These are phyloP conservation scores for Coendou prehensilis DNA, from an alignment of 2,797 vertebrate genomes.

Conservation along the genomic window DNA sequence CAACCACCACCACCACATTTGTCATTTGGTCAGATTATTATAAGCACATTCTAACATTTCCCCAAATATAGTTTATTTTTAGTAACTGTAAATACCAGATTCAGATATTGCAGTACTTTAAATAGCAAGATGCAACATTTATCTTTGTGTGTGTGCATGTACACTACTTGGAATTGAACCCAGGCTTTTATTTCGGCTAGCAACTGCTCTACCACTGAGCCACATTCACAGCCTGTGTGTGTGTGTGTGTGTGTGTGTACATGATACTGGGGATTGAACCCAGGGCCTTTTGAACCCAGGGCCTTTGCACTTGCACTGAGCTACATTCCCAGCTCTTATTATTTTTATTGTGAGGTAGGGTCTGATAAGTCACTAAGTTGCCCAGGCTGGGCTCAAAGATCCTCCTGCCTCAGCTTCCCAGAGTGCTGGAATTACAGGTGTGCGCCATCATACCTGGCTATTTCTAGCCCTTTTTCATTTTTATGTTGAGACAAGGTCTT, in stretches of 20 bases:
- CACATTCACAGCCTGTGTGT: not conserved
- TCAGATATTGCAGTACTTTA: not conserved
- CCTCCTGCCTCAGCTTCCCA: not conserved
- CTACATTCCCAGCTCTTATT: not conserved
- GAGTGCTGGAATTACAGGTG: not conserved
- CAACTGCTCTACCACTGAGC: not conserved
- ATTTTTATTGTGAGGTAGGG: not conserved
- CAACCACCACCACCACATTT: not conserved
- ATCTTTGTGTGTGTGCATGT: not conserved
- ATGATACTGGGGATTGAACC: not conserved
- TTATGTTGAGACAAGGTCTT: not conserved
- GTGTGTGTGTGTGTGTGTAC: not conserved
- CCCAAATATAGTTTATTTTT: not conserved
- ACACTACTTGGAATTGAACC: not conserved
- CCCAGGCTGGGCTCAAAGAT: not conserved
- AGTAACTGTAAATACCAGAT: not conserved
- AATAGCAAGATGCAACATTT: slow-evolving; percentile 18
- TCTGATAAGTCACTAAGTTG: not conserved
- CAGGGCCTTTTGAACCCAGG: not conserved
- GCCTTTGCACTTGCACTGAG: not conserved
- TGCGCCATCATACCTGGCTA: not conserved
- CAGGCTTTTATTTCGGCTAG: not conserved
- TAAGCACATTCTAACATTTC: not conserved
- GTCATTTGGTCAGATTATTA: not conserved
- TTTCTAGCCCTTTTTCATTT: not conserved